phyloP scores from a whole-genome alignment of 2,888 invertebrate genomes.

The Amiota minor region DNA sequence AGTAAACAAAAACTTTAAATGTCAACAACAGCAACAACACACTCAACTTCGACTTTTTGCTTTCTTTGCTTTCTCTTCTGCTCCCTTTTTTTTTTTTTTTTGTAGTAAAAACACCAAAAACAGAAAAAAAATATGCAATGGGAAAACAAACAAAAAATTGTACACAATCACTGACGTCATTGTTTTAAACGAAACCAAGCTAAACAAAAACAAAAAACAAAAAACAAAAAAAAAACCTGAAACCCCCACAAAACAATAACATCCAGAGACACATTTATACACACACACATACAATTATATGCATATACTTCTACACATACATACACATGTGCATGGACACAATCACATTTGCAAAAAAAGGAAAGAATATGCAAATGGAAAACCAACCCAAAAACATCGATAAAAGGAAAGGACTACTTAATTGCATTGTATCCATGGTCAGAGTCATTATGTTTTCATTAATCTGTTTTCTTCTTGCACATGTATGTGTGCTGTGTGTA shows the following conservation, averaged over 20 bases:
- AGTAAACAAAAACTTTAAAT: constrained; percentile 21
- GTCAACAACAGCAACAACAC: constrained; percentile 3
- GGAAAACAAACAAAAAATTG: too few relatives aligned
- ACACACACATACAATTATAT: constrained; percentile 7
- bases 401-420: background rate
- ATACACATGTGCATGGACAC: background rate
- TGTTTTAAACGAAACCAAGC: too few relatives aligned
- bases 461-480: background rate
- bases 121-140: background rate
- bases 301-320: background rate
- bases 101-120: too few relatives aligned
- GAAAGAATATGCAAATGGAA: background rate
- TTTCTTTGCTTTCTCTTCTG: too few relatives aligned
- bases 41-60: constrained; percentile 17
- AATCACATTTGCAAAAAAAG: too few relatives aligned
- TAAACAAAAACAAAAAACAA: too few relatives aligned
- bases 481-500: constrained; percentile 24
- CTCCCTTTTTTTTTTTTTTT: too few relatives aligned
- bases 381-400: too few relatives aligned
- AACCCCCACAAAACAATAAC: too few relatives aligned
- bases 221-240: too few relatives aligned
- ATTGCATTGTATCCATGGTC: constrained; percentile 23
- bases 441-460: constrained; percentile 15
- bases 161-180: too few relatives aligned
- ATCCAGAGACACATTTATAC: too few relatives aligned